phyloP scores from a whole-genome alignment of 2,113 vertebrate species.

The Corythaeola cristata region DNA sequence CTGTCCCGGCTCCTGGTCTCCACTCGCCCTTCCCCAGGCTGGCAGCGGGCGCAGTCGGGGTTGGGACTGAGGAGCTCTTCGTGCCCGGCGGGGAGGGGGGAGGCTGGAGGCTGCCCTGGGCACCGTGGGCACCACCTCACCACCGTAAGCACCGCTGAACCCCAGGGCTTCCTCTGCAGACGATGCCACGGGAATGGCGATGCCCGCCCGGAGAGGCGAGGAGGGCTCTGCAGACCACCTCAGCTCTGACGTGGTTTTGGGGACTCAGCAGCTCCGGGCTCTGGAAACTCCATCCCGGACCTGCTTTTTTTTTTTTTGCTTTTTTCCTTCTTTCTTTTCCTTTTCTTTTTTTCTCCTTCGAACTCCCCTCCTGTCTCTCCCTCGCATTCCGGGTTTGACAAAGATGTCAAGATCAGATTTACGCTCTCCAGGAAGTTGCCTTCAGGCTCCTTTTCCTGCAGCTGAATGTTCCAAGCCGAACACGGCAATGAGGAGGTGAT shows the following conservation, averaged over 20 bases:
- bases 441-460: background rate
- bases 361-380: background rate
- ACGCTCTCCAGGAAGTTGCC: background rate
- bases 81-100: background rate
- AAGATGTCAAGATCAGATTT: background rate
- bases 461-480: background rate
- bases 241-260: background rate
- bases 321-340: too few relatives aligned
- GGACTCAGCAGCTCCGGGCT: background rate
- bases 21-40: background rate
- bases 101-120: background rate
- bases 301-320: too few relatives aligned
- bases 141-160: background rate
- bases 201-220: background rate
- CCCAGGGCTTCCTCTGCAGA: background rate
- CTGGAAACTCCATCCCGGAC: background rate
- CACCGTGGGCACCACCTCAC: background rate
- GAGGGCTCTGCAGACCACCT: background rate
- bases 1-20: background rate
- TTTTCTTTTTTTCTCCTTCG: background rate
- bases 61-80: background rate
- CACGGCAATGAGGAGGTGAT: background rate
- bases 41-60: rapidly evolving
- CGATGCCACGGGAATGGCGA: background rate
- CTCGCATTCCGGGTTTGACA: background rate